Evolutionary conservation across 2,113 vertebrate species (phyloP).

Genomic region (Marmota flaviventris): DNA sequence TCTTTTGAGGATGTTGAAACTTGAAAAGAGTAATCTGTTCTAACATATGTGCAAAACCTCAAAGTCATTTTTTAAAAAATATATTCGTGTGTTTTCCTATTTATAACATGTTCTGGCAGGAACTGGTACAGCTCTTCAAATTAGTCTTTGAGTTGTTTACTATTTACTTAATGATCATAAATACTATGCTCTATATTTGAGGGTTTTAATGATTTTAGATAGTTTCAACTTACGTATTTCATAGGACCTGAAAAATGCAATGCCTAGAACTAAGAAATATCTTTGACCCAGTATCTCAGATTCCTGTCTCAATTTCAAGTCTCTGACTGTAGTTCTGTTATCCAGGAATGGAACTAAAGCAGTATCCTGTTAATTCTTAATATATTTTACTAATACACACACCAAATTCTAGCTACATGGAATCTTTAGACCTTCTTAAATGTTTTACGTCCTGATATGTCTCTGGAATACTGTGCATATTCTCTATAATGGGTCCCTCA

Average conservation of each 20-base stretch:
- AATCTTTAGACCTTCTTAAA: neutral
- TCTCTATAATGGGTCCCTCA: neutral
- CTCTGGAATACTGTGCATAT: neutral
- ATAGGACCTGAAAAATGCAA: neutral
- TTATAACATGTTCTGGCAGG: neutral
- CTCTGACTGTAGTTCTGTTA: neutral
- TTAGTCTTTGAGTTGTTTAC: neutral
- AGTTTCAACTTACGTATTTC: neutral
- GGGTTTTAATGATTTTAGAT: neutral
- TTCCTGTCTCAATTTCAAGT: neutral
- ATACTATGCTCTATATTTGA: neutral
- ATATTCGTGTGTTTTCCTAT: neutral
- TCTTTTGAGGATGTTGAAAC: neutral
- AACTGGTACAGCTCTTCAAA: neutral
- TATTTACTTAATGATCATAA: neutral
- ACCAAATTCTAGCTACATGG: neutral
- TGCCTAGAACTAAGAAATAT: neutral
- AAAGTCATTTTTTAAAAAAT: slow-evolving; percentile 7
- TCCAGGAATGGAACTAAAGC: neutral
- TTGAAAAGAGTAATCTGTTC: slow-evolving; percentile 42
- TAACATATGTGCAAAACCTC: neutral
- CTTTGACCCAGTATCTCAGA: neutral
- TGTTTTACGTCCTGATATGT: neutral
- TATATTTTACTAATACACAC: neutral
- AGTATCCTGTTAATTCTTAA: neutral